A percentile compares a stretch with the other conserved stretches of the same genome.
phyloP scores from a whole-genome alignment of 2,888 invertebrate genomes.

The Acleris sparsana region DNA sequence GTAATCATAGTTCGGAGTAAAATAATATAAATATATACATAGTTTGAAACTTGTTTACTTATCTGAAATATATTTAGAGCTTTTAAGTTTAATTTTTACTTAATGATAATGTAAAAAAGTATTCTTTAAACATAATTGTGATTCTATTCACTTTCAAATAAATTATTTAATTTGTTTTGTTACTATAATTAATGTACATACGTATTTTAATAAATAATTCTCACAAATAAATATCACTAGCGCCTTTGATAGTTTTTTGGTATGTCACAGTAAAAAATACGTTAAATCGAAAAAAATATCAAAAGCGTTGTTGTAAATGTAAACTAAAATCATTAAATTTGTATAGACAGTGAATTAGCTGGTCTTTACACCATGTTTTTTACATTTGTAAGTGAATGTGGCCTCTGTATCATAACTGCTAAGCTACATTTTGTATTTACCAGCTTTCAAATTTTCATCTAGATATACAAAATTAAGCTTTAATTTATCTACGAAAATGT shows the following conservation, averaged over 20 bases:
- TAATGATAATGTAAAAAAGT: background rate
- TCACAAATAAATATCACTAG: background rate
- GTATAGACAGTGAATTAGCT: constrained; percentile 13
- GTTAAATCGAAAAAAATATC: background rate
- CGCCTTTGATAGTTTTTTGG: background rate
- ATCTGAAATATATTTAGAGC: background rate
- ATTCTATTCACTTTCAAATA: background rate
- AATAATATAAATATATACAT: constrained; percentile 21
- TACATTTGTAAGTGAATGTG: constrained; percentile 35
- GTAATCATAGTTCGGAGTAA: constrained; percentile 38
- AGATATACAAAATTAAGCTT: constrained; percentile 38
- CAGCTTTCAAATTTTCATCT: constrained; percentile 32
- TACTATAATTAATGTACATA: background rate
- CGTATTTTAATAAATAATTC: background rate
- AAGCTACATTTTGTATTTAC: constrained; percentile 31
- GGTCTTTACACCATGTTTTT: constrained; percentile 29
- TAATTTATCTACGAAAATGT: constrained; percentile 43
- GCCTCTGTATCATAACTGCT: constrained; percentile 37
- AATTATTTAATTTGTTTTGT: background rate
- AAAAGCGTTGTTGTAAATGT: constrained; percentile 1
- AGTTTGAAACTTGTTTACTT: background rate
- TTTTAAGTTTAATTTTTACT: background rate
- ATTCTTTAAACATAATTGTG: background rate
- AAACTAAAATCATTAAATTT: constrained; percentile 7
- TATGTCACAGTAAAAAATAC: background rate